A percentile compares a stretch with the other conserved stretches of the same genome.
These are phyloP conservation scores for Pemphredon lugubris DNA, from an alignment of 2,888 invertebrate species.

Conservation along the genomic window DNA sequence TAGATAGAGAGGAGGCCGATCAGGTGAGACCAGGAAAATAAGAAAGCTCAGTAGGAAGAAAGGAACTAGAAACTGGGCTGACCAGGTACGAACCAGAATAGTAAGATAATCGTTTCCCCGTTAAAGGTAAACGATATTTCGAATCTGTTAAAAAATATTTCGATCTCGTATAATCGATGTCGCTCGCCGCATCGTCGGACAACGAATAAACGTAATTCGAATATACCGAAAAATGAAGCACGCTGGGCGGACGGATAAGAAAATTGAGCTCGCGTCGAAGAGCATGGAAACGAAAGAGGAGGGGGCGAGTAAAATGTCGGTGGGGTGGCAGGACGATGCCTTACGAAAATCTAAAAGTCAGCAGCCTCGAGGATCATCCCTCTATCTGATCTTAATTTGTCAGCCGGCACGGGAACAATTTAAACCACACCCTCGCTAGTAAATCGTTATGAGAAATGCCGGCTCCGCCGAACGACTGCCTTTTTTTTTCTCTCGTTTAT, in stretches of 20 bases:
- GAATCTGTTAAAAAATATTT: too few relatives aligned
- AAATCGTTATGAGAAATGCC: constrained; percentile 61
- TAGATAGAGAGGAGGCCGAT: too few relatives aligned
- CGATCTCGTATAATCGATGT: too few relatives aligned
- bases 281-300: constrained; percentile 31
- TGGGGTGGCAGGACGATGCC: constrained; percentile 54
- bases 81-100: too few relatives aligned
- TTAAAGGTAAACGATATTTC: too few relatives aligned
- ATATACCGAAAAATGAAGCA: constrained; percentile 21
- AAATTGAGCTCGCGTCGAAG: constrained; percentile 68
- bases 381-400: constrained; percentile 80
- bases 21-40: too few relatives aligned
- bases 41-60: too few relatives aligned
- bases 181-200: too few relatives aligned
- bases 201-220: too few relatives aligned
- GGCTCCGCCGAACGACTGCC: constrained; percentile 9
- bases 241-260: constrained; percentile 69
- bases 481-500: constrained; percentile 5
- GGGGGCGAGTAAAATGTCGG: constrained; percentile 33
- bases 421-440: constrained; percentile 58
- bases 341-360: constrained; percentile 78
- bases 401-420: constrained; percentile 69
- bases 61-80: too few relatives aligned
- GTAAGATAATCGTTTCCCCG: too few relatives aligned
- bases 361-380: constrained; percentile 77